Base-by-base conservation (phyloP, 1,140 invertebrate genomes). In the Palaemon carinicauda region DNA sequence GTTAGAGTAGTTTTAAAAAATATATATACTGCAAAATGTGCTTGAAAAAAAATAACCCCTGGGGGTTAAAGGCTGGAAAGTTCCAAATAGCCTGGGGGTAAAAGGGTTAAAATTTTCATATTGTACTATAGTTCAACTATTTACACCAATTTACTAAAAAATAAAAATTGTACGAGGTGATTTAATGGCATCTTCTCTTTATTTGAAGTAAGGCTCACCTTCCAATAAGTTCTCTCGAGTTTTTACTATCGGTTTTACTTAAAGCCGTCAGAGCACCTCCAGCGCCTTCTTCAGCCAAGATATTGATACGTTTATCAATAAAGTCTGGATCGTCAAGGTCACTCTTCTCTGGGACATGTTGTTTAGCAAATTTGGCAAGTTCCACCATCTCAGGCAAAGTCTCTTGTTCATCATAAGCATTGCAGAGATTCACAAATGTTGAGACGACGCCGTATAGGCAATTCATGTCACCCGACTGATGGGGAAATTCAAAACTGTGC, bases 391-490 rank as follows among this genome's bases (percentile, higher is more conserved):
- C 99, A 7, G 98, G 98, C 89, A 98, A 94, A 0, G 99, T 92
- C 92, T 99, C 98, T 91, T 99, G 97, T 91, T 99, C 99, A 83
- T 99, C 98, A 90, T 99, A 99, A 7, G 97, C 97, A 92, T 99
- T 99, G 89, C 97, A 97, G 5, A 99, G 92, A 92, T 99, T 99
- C 0, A 99, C 98, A 86, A 99, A 94, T 17, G 98, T 97, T 3
- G 97, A 98, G 0, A 98, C 95, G 21, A 98, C 96, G 86, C 97
- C 97, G 92, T 98, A 99, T 2, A 98, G 91, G 69, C 96, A 95
- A 27, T 96, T 96, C 90, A 97, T 95, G 91, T 98, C 92, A 27
- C 96, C 80, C 56, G 94, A 94, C 92, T 92, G 82, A 12, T 74
- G 69, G 53, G 60, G 74, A 29, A 60, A 17, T 51, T 80, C n/a